Evolutionary conservation across 2,113 vertebrate species (phyloP).

Genomic region (Lynx canadensis): DNA sequence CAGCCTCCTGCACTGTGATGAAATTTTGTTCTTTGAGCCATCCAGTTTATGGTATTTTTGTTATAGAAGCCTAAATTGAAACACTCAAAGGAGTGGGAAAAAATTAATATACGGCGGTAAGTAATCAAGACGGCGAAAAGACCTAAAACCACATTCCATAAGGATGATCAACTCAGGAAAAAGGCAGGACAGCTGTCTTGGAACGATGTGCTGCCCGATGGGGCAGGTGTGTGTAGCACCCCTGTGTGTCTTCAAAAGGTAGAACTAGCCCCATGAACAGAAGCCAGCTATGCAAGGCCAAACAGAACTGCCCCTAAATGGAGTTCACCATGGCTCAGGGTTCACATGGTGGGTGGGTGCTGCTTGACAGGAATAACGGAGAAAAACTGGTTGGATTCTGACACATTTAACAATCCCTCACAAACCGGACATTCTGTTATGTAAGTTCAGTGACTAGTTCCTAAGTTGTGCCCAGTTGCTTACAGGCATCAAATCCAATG

Average conservation of each 20-base stretch:
- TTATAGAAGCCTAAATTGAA: neutral
- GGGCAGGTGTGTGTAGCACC: rapidly evolving
- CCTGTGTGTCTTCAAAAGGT: neutral
- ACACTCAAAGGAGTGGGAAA: neutral
- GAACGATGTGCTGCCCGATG: neutral
- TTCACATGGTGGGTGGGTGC: neutral
- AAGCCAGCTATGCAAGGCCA: neutral
- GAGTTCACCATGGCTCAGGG: neutral
- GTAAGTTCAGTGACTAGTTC: neutral
- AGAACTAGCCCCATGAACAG: neutral
- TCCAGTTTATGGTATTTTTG: neutral
- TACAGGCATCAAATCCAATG: neutral
- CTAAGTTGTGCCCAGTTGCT: neutral
- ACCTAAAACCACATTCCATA: neutral
- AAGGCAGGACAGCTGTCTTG: neutral
- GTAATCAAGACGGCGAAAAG: neutral
- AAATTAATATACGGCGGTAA: neutral
- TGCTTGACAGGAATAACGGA: neutral
- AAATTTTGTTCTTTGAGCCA: neutral
- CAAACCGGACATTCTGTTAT: neutral
- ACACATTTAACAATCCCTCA: neutral
- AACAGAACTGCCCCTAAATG: neutral
- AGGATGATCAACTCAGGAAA: neutral
- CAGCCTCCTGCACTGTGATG: neutral
- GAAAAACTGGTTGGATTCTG: neutral